These are phyloP conservation scores for Grantiella picta DNA, from an alignment of 2,113 vertebrate species.

Conservation along the genomic window DNA sequence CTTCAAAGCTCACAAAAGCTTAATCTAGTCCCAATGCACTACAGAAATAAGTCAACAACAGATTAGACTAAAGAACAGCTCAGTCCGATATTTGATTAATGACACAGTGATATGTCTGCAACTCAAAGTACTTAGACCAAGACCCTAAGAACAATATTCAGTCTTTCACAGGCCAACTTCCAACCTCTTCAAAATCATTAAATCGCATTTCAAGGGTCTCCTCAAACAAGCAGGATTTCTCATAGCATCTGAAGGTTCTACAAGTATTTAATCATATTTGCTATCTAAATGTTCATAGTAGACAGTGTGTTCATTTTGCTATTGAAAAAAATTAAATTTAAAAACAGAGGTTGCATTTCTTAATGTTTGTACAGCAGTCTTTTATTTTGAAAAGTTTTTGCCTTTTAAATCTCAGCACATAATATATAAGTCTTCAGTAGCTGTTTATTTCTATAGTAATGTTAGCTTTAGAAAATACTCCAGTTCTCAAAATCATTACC, in stretches of 20 bases:
- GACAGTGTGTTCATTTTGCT: rapidly evolving
- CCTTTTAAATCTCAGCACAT: background rate
- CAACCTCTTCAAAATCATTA: background rate
- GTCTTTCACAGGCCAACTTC: background rate
- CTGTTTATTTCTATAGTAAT: background rate
- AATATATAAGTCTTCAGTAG: background rate
- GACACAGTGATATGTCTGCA: background rate
- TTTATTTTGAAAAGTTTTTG: background rate
- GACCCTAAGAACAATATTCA: background rate
- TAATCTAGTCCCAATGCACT: background rate
- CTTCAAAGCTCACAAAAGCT: background rate
- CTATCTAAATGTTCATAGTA: background rate
- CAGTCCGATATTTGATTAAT: background rate
- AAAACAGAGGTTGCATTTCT: background rate
- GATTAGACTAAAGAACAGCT: background rate
- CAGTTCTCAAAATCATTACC: background rate
- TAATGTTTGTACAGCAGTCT: background rate
- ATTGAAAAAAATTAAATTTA: background rate
- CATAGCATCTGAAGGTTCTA: background rate
- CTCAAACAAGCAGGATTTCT: background rate
- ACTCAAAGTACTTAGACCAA: background rate
- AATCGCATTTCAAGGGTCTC: background rate
- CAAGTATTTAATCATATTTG: background rate
- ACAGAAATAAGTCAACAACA: background rate
- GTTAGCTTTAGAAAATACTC: background rate